Base-by-base conservation (phyloP, 2,797 vertebrate species). In the Cynopterus sphinx region DNA sequence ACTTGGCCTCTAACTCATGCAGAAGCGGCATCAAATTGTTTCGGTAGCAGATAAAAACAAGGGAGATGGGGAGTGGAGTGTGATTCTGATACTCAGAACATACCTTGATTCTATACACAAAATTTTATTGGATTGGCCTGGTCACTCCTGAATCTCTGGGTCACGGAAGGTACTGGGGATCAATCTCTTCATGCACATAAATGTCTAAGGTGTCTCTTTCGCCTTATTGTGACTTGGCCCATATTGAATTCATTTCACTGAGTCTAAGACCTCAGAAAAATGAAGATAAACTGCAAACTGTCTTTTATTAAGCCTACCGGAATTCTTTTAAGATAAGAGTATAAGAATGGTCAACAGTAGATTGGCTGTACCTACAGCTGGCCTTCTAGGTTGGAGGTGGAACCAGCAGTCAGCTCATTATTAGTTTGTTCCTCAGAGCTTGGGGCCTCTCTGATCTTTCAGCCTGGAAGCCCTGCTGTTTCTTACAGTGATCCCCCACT, bases 11-110 rank as follows among this genome's bases (percentile, higher is more conserved):
- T 28, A 81, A n/a, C 24, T 94, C 22, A 85, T 46, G 15, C 9
- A 63, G 63, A 87, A 94, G 26, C 16, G n/a, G 3, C 68, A 90
- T 84, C 53, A 51, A 57, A 49, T 87, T 93, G 28, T 90, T 96
- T 87, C 16, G 11, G 41, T 59, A 51, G 16, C 10, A 39, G 4
- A 43, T 86, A 71, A 71, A 93, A 81, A 78, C 51, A 89, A 90
- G 21, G 53, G 5, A 3, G 8, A 31, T 6, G 36, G 10, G 43
- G 17, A 53, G 3, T 43, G 49, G 33, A 67, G 9, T 79, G 16
- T 53, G 24, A 79, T 26, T 49, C 73, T 93, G 61, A 67, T 46
- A 22, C 51, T 79, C 46, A 83, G 61, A 88, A 73, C 5, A 19
- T 65, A 71, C 17, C 31, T 24, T 83, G 51, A 51, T 33, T 49